A percentile compares a stretch with the other conserved stretches of the same genome.
phyloP scores from a whole-genome alignment of 1,140 invertebrate genomes.

The Eumaeus atala region DNA sequence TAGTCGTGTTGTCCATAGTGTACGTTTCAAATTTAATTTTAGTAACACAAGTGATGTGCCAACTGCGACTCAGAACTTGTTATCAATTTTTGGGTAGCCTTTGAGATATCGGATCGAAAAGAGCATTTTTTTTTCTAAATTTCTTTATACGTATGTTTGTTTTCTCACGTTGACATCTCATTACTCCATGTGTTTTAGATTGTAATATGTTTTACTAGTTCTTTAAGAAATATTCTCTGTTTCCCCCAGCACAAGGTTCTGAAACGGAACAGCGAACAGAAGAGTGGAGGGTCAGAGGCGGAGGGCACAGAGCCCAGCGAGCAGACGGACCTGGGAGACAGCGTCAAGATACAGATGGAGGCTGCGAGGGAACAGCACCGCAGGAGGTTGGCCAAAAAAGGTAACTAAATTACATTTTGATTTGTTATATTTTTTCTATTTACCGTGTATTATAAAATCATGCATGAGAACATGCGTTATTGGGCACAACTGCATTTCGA shows the following conservation, averaged over 20 bases:
- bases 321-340: constrained; percentile 48
- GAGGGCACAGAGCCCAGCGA: constrained; percentile 50
- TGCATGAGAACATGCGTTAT: no score
- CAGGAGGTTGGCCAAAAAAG: constrained; percentile 64
- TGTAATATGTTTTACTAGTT: neutral
- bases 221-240: constrained; percentile 1
- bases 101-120: no score
- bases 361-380: constrained; percentile 62
- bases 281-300: constrained; percentile 54
- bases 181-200: neutral
- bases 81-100: no score
- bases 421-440: no score
- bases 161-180: constrained; percentile 6
- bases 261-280: constrained; percentile 57
- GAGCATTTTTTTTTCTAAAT: no score
- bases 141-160: neutral
- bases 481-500: no score
- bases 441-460: no score
- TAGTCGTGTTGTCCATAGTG: no score
- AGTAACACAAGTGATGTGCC: no score
- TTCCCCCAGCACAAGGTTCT: constrained; percentile 61
- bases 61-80: no score
- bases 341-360: constrained; percentile 70
- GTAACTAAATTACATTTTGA: constrained; percentile 26
- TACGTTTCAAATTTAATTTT: no score